These are phyloP conservation scores for Melanotaenia trifasciata DNA, from an alignment of 2,797 vertebrate species.

Conservation along the genomic window DNA sequence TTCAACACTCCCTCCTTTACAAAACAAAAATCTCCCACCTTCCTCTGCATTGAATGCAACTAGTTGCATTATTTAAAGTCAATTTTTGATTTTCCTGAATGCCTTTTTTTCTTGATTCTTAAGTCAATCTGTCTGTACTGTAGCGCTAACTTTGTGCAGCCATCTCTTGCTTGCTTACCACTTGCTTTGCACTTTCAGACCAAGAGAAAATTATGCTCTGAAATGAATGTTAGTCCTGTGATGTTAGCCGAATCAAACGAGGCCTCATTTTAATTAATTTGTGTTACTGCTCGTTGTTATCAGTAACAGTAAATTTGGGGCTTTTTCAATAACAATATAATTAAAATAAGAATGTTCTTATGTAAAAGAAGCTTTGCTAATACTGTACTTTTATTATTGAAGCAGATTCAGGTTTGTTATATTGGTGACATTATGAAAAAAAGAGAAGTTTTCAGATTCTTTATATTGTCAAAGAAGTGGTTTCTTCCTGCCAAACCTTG, in stretches of 20 bases:
- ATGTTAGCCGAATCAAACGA: constrained; percentile 9
- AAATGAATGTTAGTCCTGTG: constrained; percentile 15
- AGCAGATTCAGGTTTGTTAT: constrained; percentile 19
- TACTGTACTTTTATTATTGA: background rate
- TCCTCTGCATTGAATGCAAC: constrained; percentile 16
- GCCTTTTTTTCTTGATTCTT: constrained; percentile 32
- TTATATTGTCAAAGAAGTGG: background rate
- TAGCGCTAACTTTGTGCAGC: constrained; percentile 54
- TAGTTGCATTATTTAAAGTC: constrained; percentile 17
- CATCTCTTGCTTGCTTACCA: constrained; percentile 66
- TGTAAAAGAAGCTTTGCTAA: background rate
- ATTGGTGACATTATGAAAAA: constrained; percentile 7
- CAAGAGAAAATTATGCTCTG: background rate
- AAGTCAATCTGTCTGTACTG: constrained; percentile 54
- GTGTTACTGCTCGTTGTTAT: background rate
- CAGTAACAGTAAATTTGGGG: constrained; percentile 6
- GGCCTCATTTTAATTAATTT: constrained; percentile 2
- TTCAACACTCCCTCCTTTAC: background rate
- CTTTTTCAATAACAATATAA: constrained; percentile 2
- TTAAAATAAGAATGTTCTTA: background rate
- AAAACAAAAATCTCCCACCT: background rate
- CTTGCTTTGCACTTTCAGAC: constrained; percentile 66
- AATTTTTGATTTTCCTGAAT: constrained; percentile 44
- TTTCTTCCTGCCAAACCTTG: constrained; percentile 13
- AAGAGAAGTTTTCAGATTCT: constrained; percentile 7